A percentile compares a stretch with the other conserved stretches of the same genome.
Conservation (phyloP, 2,797 vertebrate species). For the Trematomus bernacchii region DNA sequence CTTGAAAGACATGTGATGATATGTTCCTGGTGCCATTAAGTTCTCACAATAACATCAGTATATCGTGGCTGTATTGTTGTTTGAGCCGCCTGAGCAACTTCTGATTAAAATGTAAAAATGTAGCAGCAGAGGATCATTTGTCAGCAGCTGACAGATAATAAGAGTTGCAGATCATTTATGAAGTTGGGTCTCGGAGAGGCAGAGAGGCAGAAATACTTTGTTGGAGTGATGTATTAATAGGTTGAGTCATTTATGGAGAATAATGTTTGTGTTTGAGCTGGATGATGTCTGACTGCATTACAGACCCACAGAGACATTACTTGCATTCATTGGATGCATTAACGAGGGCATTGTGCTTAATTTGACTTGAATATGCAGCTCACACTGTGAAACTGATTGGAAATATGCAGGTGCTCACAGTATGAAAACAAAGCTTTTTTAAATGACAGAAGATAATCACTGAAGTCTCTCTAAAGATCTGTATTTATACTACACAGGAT, state of each 20-base stretch:
- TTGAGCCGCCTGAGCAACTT: neutral
- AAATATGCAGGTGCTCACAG: slow-evolving; percentile 40
- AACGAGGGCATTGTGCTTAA: slow-evolving; percentile 23
- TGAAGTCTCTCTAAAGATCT: neutral
- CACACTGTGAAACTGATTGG: slow-evolving; percentile 30
- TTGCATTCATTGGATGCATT: slow-evolving; percentile 32
- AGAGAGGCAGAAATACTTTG: slow-evolving; percentile 13
- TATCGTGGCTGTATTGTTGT: neutral
- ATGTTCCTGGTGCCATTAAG: neutral
- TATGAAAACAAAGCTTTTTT: slow-evolving; percentile 21
- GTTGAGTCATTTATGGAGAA: neutral
- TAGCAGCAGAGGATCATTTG: neutral
- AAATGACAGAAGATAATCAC: neutral
- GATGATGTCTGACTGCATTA: slow-evolving; percentile 31
- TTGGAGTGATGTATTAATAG: slow-evolving; percentile 16
- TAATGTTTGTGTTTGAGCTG: slow-evolving; percentile 33
- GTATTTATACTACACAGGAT: neutral
- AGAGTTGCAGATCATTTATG: slow-evolving; percentile 27
- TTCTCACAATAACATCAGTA: neutral
- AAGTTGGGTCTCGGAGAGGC: slow-evolving; percentile 7
- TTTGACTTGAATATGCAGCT: slow-evolving; percentile 16
- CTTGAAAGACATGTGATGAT: neutral
- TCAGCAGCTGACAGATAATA: slow-evolving; percentile 18
- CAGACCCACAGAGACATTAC: neutral
- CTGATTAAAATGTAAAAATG: slow-evolving; percentile 34